Evolutionary conservation across 2,797 vertebrate genomes (phyloP), one percentile per base, ranked within the genome.

Genomic region (Hippopotamyrus pictus): DNA sequence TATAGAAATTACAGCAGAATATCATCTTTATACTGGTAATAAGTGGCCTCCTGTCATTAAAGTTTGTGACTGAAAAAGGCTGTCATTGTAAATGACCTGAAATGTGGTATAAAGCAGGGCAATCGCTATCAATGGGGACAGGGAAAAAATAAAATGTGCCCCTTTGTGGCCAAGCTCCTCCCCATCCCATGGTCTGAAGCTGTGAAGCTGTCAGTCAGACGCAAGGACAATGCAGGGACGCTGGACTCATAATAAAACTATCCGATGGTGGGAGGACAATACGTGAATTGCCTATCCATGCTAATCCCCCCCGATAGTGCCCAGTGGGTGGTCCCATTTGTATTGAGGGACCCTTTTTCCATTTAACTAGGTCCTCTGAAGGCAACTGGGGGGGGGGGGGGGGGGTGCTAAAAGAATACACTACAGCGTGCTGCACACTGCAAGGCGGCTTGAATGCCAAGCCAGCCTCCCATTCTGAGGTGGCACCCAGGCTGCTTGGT

Each of bases 251-350:
- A 94, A 93, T 93, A 94, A 94, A 88, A 88, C 86, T 91, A 94
- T 94, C 93, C 95, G 41, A 83, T 50, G 50, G 25, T 44, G 41
- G 53, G 22, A 22, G 86, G n/a, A 95, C 94, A 96, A 95, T 94
- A 93, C 92, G 93, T 90, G 73, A 95, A 93, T 91, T 93, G 92
- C 91, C 92, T 90, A 92, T 93, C 93, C 92, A 92, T 92, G 89
- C 92, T 95, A 94, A 95, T 96, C 94, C 94, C 92, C 91, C 73
- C 37, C 53, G 50, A 92, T 89, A 92, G 91, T 90, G 93, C 93
- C 93, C 91, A 89, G 94, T 96, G 95, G 94, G 95, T 96, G 95
- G 95, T 96, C 94, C 76, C 46, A 89, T 79, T 88, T 86, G 89
- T 79, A 62, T 82, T 51, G 25, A 51, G 54, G 88, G 59, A 53